Base-by-base conservation (phyloP, 2,113 vertebrate species). In the Heptranchias perlo region DNA sequence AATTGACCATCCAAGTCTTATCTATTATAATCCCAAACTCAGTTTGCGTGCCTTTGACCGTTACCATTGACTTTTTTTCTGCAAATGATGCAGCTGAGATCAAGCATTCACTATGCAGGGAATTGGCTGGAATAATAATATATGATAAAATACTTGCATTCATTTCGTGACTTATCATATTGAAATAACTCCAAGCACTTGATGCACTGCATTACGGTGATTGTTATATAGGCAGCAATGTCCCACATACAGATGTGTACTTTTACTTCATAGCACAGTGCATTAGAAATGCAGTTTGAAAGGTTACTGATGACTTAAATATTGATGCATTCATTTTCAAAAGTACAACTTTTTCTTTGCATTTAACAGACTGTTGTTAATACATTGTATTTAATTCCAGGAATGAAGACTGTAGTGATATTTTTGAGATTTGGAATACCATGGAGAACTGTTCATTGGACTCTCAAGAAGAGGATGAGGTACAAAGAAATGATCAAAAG, bases 341-440 rank as follows among this genome's bases (percentile, higher is more conserved):
- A 10, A 21, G 7, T 49, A 86, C 23, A 5, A 11, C 7, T 39
- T 28, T 31, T 25, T 4, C 21, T 54, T 54, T 54, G 86, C 47
- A 89, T 54, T 28, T 54, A 21, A 0, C 78, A 84, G 39, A n/a
- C 35, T 82, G 10, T 82, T 82, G 6, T 35, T 39, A 58, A 61
- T 96, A 92, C 96, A 1, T 61, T 44, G 82, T 96, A n/a, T 97
- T 97, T 73, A 96, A 91, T 97, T 96, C 3, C 97, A 99, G 99
- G 97, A 98, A 99, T 97, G 98, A 98, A 95, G 97, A 98, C 95
- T 99, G 98, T 97, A 98, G 97, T 96, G 98, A 98, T 96, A 98
- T 99, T 96, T 98, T 99, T 97, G 99, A 99, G 58, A 97, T 99
- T 64, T 98, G 98, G 96, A 98, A 97, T 96, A 98, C 98, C 64